A percentile compares a stretch with the other conserved stretches of the same genome.
phyloP scores from a whole-genome alignment of 2,888 invertebrate genomes.

The Scaptomyza caliginosa region DNA sequence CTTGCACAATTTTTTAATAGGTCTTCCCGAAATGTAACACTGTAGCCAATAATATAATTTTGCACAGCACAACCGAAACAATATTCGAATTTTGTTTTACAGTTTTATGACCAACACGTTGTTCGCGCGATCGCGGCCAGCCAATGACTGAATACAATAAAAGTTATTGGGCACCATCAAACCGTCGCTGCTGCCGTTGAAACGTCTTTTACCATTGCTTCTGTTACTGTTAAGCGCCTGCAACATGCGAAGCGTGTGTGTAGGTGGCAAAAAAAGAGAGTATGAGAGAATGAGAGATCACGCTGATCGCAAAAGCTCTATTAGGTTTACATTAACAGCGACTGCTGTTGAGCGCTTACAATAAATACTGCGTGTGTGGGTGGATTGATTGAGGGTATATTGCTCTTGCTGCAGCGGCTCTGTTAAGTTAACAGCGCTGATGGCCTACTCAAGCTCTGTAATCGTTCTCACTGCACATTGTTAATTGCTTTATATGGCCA shows the following conservation, averaged over 20 bases:
- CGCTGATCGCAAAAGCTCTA: slow-evolving; percentile 13
- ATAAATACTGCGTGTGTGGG: slow-evolving; percentile 1
- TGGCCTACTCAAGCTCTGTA: slow-evolving; percentile 6
- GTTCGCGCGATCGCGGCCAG: slow-evolving; percentile 74
- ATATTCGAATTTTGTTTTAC: not conserved
- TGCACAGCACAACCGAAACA: slow-evolving; percentile 8
- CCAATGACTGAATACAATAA: slow-evolving; percentile 78
- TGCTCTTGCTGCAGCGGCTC: not conserved
- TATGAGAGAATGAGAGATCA: not conserved
- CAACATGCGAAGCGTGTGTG: slow-evolving; percentile 36
- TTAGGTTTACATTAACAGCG: slow-evolving; percentile 23
- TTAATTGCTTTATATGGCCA: slow-evolving; percentile 44
- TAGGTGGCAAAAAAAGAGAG: slow-evolving; percentile 36
- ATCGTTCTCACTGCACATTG: slow-evolving; percentile 23
- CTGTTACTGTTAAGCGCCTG: slow-evolving; percentile 31
- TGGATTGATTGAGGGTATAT: slow-evolving; percentile 1
- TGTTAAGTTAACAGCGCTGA: slow-evolving; percentile 4
- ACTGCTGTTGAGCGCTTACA: slow-evolving; percentile 1
- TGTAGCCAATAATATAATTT: slow-evolving; percentile 30
- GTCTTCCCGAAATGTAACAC: slow-evolving; percentile 17
- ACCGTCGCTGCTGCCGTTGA: slow-evolving; percentile 34
- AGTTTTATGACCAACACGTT: slow-evolving; percentile 32
- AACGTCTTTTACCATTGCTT: slow-evolving; percentile 15
- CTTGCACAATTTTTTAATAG: slow-evolving; percentile 34
- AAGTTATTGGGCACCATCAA: slow-evolving; percentile 67